Percentiles rank a stretch among this genome's conserved stretches.
Evolutionary conservation across 2,888 invertebrate genomes (phyloP).

Genomic region (Nomada fucata): DNA sequence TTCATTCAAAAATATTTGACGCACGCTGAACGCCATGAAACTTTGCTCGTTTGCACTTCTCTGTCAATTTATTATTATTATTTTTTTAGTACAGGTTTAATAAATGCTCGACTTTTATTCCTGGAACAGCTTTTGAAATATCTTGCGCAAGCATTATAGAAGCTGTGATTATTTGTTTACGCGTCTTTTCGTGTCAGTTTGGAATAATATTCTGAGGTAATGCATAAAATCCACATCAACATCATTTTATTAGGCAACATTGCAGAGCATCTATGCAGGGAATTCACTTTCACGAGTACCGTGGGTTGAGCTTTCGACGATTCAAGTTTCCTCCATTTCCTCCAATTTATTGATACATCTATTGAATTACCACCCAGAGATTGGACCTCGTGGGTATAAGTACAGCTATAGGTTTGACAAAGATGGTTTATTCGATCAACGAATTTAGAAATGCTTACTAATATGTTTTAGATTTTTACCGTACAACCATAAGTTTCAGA

Average conservation of each 20-base stretch:
- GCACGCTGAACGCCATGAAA: slow-evolving; percentile 29
- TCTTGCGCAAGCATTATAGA: slow-evolving; percentile 45
- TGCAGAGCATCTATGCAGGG: background rate
- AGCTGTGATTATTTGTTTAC: slow-evolving; percentile 10
- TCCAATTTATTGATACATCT: slow-evolving; percentile 25
- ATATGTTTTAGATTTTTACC: no score
- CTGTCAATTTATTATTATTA: slow-evolving; percentile 37
- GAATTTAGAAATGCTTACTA: background rate
- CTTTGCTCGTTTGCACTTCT: slow-evolving; percentile 51
- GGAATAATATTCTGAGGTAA: background rate
- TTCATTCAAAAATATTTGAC: slow-evolving; percentile 24
- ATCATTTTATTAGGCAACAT: slow-evolving; percentile 20
- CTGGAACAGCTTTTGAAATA: slow-evolving; percentile 41
- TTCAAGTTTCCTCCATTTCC: slow-evolving; percentile 3
- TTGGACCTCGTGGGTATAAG: no score
- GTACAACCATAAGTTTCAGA: no score
- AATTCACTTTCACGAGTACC: slow-evolving; percentile 17
- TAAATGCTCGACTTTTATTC: slow-evolving; percentile 65
- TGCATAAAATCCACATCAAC: background rate
- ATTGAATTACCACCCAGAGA: background rate
- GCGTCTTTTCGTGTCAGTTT: slow-evolving; percentile 23
- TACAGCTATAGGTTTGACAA: no score
- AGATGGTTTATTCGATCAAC: background rate
- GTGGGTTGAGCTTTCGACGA: background rate
- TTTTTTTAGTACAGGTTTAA: slow-evolving; percentile 48